These are phyloP conservation scores for Corythaixoides concolor DNA, from an alignment of 2,113 vertebrate genomes.

Conservation along the genomic window DNA sequence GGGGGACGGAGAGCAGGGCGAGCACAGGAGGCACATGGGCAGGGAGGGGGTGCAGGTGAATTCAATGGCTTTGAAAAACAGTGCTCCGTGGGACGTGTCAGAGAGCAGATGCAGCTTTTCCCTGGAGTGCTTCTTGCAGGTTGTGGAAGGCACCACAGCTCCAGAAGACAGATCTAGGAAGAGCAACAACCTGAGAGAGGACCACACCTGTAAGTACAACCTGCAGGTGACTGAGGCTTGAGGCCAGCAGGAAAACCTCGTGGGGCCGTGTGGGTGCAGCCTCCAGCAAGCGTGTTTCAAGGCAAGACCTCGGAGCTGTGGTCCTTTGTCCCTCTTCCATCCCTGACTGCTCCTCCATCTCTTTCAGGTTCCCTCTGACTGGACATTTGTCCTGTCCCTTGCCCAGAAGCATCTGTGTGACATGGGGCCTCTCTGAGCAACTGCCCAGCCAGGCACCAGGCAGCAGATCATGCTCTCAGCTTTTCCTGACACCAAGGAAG, in stretches of 20 bases:
- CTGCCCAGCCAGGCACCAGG: not conserved
- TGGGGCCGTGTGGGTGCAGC: not conserved
- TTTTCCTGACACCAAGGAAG: not conserved
- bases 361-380: not conserved
- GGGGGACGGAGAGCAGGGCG: not conserved
- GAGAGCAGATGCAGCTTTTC: not conserved
- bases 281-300: not conserved
- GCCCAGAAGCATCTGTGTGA: not conserved
- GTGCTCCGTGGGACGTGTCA: not conserved
- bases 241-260: not conserved
- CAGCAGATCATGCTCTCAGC: not conserved
- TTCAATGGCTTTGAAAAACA: not conserved
- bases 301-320: not conserved
- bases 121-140: not conserved
- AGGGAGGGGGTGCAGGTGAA: constrained; percentile 3
- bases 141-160: not conserved
- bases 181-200: not conserved
- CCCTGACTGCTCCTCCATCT: not conserved
- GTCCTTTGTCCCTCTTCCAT: not conserved
- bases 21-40: not conserved
- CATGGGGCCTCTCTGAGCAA: not conserved
- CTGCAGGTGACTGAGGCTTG: not conserved
- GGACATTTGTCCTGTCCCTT: not conserved
- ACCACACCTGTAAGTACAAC: not conserved
- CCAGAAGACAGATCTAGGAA: not conserved